Conservation (phyloP, 2,797 vertebrate species). For the Falco berigora region DNA sequence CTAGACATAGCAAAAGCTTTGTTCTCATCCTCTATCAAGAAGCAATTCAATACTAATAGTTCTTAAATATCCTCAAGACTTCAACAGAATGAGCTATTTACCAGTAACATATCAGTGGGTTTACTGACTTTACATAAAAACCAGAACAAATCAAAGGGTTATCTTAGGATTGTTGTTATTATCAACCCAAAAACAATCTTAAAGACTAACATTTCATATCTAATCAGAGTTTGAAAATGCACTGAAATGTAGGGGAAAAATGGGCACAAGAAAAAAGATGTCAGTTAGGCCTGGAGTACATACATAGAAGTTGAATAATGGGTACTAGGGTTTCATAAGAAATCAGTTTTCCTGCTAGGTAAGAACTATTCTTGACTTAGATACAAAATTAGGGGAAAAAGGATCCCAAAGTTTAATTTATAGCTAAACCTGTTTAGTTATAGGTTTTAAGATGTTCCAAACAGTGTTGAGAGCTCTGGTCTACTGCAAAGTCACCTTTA, state of each 20-base stretch:
- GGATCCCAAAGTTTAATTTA: neutral
- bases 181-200: neutral
- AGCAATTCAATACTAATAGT: neutral
- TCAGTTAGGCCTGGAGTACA: neutral
- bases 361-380: neutral
- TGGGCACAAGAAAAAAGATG: neutral
- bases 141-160: neutral
- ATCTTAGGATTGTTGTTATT: neutral
- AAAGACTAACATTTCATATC: neutral
- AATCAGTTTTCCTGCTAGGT: neutral
- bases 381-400: neutral
- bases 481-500: neutral
- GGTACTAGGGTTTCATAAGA: neutral
- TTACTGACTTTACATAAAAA: neutral
- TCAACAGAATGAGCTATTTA: neutral
- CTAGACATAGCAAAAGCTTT: neutral
- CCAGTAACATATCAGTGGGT: neutral
- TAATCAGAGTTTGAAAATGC: neutral
- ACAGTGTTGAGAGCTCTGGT: neutral
- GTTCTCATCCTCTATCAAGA: neutral
- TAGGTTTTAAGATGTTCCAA: neutral
- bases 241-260: neutral
- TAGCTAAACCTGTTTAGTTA: neutral
- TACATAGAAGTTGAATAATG: neutral
- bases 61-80: neutral